Conservation (phyloP, 2,888 invertebrate species). For the Bhutanitis thaidina region DNA sequence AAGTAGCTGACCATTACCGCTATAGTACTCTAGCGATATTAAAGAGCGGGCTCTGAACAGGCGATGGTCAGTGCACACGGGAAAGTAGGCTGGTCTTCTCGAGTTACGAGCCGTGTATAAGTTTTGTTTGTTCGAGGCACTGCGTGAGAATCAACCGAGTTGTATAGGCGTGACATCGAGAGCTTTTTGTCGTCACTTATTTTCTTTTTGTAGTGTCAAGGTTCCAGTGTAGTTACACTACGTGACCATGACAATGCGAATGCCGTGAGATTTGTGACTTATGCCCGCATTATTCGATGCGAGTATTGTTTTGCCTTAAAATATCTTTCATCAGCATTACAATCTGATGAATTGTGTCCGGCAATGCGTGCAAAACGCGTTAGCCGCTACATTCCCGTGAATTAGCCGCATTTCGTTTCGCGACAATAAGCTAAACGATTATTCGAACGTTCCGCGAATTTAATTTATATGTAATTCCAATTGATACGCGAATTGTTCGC, state of each 20-base stretch:
- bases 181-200: slow-evolving; percentile 35
- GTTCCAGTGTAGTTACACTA: slow-evolving; percentile 49
- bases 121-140: slow-evolving; percentile 66
- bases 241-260: slow-evolving; percentile 67
- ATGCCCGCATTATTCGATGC: background rate
- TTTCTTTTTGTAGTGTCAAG: slow-evolving; percentile 60
- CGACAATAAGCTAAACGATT: background rate
- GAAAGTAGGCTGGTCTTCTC: slow-evolving; percentile 48
- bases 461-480: background rate
- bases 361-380: background rate
- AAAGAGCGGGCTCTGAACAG: slow-evolving; percentile 20
- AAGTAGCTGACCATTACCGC: slow-evolving; percentile 40
- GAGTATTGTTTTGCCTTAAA: background rate
- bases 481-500: background rate
- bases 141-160: slow-evolving; percentile 74
- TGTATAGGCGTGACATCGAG: slow-evolving; percentile 77
- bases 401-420: background rate
- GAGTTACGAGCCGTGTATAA: slow-evolving; percentile 53
- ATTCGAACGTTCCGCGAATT: background rate
- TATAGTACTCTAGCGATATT: slow-evolving; percentile 24
- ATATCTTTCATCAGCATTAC: background rate
- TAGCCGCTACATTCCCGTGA: background rate
- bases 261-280: slow-evolving; percentile 26
- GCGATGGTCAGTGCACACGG: slow-evolving; percentile 38
- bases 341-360: background rate